Evolutionary conservation across 2,888 invertebrate species (phyloP), one percentile per base, ranked within the genome.

Genomic region (Proisotoma minuta): DNA sequence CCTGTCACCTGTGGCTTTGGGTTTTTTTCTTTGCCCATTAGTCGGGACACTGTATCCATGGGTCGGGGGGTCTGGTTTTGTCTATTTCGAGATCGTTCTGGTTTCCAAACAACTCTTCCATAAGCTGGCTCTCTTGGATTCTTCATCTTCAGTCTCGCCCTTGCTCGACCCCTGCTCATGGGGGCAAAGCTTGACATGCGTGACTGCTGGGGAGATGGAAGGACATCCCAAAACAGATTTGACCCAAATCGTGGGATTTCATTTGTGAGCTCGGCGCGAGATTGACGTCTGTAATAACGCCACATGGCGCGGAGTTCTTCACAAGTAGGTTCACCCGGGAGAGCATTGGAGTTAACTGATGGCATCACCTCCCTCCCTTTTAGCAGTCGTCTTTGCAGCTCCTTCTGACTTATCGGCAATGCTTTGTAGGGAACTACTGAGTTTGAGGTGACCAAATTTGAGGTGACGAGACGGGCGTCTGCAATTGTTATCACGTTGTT

Each of bases 261-360:
- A 78, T 91, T 92, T 75, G 89, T 89, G 70, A 88, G 85, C 78
- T 91, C 91, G 4, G 91, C 88, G 40, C 91, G 83, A 53, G 90
- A 89, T 79, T 92, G 91, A 63, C 92, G 80, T 78, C 91, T 91
- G 18, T 90, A 91, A 80, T 91, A 89, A 78, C 88, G 86, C 93
- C 92, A 93, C 91, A 93, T 92, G 10, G 89, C 88, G 64, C 91
- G 85, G 53, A 93, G 81, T 76, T 92, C 88, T 72, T 91, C 90
- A 77, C 93, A 93, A 57, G 85, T 86, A 0, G 92, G 92, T 75
- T 92, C 92, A 34, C 84, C 82, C 20, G 79, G 77, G 70, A 82
- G 79, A 58, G 76, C 77, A 70, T 64, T 65, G 48, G 51, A 57
- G 69, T 63, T 65, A 20, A 64, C 39, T 8, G 59, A 27, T 23